These are phyloP conservation scores for Drosophila repleta DNA, from an alignment of 1,140 invertebrate species.

Conservation along the genomic window DNA sequence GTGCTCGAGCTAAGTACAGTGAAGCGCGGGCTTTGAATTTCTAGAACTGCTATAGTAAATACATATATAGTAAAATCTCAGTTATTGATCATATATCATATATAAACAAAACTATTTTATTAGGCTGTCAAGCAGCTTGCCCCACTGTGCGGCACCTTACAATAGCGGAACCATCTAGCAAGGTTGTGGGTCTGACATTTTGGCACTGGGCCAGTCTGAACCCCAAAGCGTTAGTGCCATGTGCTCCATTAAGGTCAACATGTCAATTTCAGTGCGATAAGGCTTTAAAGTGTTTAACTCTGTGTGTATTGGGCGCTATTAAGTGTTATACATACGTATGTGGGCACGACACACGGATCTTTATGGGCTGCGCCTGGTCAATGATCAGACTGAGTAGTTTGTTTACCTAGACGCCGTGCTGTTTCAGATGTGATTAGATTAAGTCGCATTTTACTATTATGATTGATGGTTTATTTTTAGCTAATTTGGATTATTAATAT, in stretches of 20 bases:
- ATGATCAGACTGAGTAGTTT: conserved; percentile 48
- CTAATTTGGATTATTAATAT: conserved; percentile 72
- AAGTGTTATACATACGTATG: conserved; percentile 28
- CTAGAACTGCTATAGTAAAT: too few species aligned
- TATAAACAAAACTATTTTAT: too few species aligned
- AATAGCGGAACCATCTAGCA: conserved; percentile 28
- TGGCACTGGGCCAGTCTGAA: conserved; percentile 34
- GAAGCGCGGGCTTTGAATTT: background rate
- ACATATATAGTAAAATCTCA: too few species aligned
- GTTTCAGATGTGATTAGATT: conserved; percentile 73
- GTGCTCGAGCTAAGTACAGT: conserved; percentile 4
- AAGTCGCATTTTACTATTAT: conserved; percentile 56
- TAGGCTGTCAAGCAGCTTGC: background rate
- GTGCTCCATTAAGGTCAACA: conserved; percentile 58
- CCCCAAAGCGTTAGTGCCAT: conserved; percentile 21
- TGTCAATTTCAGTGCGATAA: conserved; percentile 66
- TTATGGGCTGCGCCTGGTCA: conserved; percentile 14
- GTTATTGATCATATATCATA: too few species aligned
- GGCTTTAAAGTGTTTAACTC: conserved; percentile 2
- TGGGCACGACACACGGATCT: conserved; percentile 5
- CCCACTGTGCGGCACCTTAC: conserved; percentile 29
- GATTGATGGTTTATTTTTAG: conserved; percentile 79
- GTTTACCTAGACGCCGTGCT: conserved; percentile 76
- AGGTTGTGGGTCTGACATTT: conserved; percentile 48
- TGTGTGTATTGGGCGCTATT: conserved; percentile 1